These are phyloP conservation scores for Zalophus californianus DNA, from an alignment of 2,797 vertebrate genomes.

Conservation along the genomic window DNA sequence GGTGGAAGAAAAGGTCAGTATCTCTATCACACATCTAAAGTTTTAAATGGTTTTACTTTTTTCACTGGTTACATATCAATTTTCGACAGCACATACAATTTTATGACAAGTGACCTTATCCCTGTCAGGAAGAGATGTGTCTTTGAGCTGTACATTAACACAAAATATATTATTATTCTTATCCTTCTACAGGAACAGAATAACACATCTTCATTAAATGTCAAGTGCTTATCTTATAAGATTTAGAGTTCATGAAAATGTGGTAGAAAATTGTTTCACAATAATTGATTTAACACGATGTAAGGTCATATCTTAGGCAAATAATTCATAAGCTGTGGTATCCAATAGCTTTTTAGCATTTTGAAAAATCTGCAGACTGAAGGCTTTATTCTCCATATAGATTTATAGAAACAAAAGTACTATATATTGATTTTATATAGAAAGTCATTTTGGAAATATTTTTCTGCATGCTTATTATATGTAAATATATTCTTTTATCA, in stretches of 20 bases:
- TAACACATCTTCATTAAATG: slow-evolving; percentile 91
- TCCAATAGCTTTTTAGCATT: background rate
- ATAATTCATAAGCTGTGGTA: slow-evolving; percentile 19
- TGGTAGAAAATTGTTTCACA: background rate
- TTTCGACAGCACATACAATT: slow-evolving; percentile 90
- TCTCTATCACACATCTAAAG: slow-evolving; percentile 80
- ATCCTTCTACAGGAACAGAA: slow-evolving; percentile 82
- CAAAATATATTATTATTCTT: slow-evolving; percentile 88
- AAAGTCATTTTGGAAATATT: background rate
- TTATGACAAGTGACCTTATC: slow-evolving; percentile 93
- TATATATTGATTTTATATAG: background rate
- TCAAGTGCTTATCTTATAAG: slow-evolving; percentile 85
- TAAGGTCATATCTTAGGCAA: slow-evolving; percentile 52
- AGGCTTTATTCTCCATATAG: background rate
- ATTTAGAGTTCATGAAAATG: slow-evolving; percentile 57
- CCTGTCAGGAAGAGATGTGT: slow-evolving; percentile 85
- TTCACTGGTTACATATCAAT: slow-evolving; percentile 88
- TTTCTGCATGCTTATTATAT: background rate
- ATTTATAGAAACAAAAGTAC: background rate
- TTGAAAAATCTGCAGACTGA: background rate
- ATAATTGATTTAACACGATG: slow-evolving; percentile 49
- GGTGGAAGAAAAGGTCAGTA: slow-evolving; percentile 89
- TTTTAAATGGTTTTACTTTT: slow-evolving; percentile 86
- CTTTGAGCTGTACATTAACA: slow-evolving; percentile 87
- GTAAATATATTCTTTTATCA: background rate